Conservation (phyloP, 1,140 invertebrate species). For the Ladona fulva region DNA sequence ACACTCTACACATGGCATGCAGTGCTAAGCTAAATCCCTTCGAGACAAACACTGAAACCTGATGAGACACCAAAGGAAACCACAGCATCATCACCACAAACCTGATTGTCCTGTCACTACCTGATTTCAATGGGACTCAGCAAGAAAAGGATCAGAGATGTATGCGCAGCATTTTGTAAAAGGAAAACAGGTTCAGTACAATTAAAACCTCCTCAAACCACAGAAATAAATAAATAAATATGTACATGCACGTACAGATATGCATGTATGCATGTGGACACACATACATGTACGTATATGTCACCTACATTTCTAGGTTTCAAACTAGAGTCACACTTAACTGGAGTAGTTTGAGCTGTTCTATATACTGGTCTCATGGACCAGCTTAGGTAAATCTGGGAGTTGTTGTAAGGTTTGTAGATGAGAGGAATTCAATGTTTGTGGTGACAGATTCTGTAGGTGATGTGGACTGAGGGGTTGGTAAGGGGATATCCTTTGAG, state of each 20-base stretch:
- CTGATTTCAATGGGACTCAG: conserved; percentile 15
- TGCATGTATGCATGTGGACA: background rate
- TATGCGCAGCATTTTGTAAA: conserved; percentile 14
- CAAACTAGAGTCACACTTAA: conserved; percentile 13
- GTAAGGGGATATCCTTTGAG: conserved; percentile 23
- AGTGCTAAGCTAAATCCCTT: conserved; percentile 14
- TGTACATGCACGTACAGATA: background rate
- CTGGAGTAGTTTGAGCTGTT: conserved; percentile 15
- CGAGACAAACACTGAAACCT: conserved; percentile 12
- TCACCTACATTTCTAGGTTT: conserved; percentile 13
- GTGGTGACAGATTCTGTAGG: conserved; percentile 24
- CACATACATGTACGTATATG: conserved; percentile 1
- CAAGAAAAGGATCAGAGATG: conserved; percentile 15
- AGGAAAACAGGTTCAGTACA: conserved; percentile 14
- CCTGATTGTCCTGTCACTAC: conserved; percentile 23
- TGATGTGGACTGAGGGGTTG: conserved; percentile 24
- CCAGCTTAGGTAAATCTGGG: conserved; percentile 53
- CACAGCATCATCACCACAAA: conserved; percentile 23
- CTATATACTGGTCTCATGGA: conserved; percentile 64
- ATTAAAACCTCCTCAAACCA: conserved; percentile 12
- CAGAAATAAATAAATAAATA: conserved; percentile 14
- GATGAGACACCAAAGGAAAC: conserved; percentile 12
- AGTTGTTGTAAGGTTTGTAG: conserved; percentile 24
- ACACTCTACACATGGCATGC: conserved; percentile 17
- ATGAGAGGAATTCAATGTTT: conserved; percentile 19